Percentiles rank a stretch among this genome's conserved stretches.
Evolutionary conservation across 2,888 invertebrate genomes (phyloP).

Genomic region (Drosophila pseudotalamancana): DNA sequence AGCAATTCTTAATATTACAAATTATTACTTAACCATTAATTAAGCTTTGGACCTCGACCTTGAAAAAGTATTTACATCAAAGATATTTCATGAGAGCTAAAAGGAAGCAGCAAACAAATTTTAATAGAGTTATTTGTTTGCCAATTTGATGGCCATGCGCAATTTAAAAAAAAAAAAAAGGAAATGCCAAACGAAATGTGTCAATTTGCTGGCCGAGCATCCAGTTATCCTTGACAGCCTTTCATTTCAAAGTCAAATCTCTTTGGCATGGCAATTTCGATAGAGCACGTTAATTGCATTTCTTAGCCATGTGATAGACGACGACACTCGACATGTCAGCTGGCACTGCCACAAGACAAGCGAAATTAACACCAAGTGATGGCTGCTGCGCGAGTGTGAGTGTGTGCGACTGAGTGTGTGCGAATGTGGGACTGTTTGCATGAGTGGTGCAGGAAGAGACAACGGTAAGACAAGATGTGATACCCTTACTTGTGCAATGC

Average conservation of each 20-base stretch:
- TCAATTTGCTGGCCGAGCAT: constrained; percentile 3
- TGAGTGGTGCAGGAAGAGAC: constrained; percentile 11
- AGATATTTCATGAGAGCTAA: no score
- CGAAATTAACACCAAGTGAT: constrained; percentile 59
- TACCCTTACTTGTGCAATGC: constrained; percentile 4
- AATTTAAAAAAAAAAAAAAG: not conserved
- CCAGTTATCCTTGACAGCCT: constrained; percentile 13
- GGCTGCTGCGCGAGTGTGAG: constrained; percentile 9
- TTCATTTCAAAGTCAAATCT: constrained; percentile 53
- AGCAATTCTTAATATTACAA: no score
- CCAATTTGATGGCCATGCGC: not conserved
- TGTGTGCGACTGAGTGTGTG: constrained; percentile 13
- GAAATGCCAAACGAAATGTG: not conserved
- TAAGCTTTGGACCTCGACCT: no score
- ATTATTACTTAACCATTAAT: no score
- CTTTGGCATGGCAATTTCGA: constrained; percentile 50
- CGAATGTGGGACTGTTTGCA: constrained; percentile 8
- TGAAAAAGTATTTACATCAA: no score
- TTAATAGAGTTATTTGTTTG: not conserved
- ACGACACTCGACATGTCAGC: constrained; percentile 43
- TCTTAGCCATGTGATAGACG: constrained; percentile 56
- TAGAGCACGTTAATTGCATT: constrained; percentile 67
- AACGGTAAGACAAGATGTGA: constrained; percentile 16
- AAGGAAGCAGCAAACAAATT: no score
- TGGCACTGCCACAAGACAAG: constrained; percentile 29